Evolutionary conservation across 2,113 vertebrate genomes (phyloP).

Genomic region (rabbit (Oryctolagus cuniculus)): DNA sequence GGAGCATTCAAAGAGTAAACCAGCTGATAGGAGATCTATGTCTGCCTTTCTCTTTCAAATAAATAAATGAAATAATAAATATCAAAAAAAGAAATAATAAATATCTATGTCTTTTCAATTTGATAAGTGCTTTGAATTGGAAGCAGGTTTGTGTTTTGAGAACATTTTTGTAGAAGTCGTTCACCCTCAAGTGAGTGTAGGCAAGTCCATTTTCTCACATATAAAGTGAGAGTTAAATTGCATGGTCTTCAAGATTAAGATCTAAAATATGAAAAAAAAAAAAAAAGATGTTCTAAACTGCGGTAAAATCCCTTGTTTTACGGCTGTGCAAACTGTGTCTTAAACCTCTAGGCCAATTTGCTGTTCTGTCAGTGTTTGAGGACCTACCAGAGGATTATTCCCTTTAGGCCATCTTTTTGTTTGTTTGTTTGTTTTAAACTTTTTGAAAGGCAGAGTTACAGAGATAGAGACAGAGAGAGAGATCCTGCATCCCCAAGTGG

Average conservation of each 20-base stretch:
- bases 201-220: slow-evolving; percentile 29
- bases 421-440: no score
- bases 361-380: background rate
- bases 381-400: no score
- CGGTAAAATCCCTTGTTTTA: slow-evolving; percentile 25
- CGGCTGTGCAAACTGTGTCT: background rate
- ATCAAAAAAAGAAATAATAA: slow-evolving; percentile 1
- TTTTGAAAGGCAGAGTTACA: no score
- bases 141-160: background rate
- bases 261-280: background rate
- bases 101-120: slow-evolving; percentile 14
- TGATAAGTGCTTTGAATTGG: background rate
- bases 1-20: no score
- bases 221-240: background rate
- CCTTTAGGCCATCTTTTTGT: no score
- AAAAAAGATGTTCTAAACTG: background rate
- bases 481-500: no score
- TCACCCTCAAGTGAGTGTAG: background rate
- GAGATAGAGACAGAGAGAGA: no score
- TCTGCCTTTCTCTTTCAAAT: no score
- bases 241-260: background rate
- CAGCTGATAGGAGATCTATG: no score
- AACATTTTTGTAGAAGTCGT: background rate
- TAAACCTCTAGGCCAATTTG: background rate
- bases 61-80: background rate